Conservation (phyloP, 1,140 invertebrate genomes). For the Xylocopa sonorina region DNA sequence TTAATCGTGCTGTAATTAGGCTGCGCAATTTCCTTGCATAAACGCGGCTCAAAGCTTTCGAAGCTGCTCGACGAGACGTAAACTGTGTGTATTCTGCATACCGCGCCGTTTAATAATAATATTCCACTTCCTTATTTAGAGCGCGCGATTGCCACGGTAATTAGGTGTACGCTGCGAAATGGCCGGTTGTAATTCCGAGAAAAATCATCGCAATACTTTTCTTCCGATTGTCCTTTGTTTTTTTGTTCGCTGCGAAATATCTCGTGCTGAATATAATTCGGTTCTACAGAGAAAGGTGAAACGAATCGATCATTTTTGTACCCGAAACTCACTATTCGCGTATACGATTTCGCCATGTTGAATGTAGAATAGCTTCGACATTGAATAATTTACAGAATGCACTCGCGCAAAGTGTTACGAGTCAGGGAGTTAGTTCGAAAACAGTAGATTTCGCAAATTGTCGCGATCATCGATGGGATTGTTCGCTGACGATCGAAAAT, state of each 20-base stretch:
- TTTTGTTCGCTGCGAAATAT: too few species aligned
- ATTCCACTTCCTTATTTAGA: slow-evolving; percentile 1
- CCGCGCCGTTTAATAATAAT: not conserved
- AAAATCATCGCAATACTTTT: not conserved
- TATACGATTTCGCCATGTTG: too few species aligned
- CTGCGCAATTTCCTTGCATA: not conserved
- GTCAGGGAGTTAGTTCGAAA: too few species aligned
- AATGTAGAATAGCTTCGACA: too few species aligned
- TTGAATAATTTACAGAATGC: too few species aligned
- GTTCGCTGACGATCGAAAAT: not conserved
- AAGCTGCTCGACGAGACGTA: not conserved
- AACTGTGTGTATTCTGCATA: not conserved
- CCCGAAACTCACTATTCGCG: too few species aligned
- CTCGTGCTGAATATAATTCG: too few species aligned
- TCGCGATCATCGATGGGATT: not conserved
- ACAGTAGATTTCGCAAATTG: not conserved
- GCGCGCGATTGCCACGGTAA: not conserved
- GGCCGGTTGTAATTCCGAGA: not conserved
- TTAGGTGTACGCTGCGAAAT: not conserved
- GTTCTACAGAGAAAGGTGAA: too few species aligned
- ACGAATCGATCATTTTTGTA: too few species aligned
- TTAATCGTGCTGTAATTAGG: not conserved
- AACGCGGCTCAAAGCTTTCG: slow-evolving; percentile 6
- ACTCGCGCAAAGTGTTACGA: too few species aligned
- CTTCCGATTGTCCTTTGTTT: not conserved